These are phyloP conservation scores for Ophion ventricosus DNA, from an alignment of 2,888 invertebrate species.

Conservation along the genomic window DNA sequence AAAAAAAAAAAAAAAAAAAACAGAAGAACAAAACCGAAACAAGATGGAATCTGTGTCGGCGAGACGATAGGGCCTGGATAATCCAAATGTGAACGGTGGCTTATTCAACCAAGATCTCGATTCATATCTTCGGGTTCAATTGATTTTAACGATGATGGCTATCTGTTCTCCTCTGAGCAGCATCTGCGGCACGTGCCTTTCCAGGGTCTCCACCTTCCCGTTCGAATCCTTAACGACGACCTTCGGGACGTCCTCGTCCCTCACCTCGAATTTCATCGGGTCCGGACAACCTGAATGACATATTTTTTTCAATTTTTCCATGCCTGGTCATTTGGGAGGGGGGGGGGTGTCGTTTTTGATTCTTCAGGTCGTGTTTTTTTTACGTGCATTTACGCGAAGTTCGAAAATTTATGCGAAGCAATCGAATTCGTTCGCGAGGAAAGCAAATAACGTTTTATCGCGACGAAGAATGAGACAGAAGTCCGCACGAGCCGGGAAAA, in stretches of 20 bases:
- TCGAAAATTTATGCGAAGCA: neutral
- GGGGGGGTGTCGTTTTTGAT: neutral
- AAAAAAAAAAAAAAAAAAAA: neutral
- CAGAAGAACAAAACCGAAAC: neutral
- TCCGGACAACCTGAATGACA: slow-evolving; percentile 68
- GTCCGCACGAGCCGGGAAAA: neutral
- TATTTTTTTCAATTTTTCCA: slow-evolving; percentile 6
- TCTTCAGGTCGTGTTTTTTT: neutral
- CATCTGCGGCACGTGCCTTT: slow-evolving; percentile 88
- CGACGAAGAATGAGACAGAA: neutral
- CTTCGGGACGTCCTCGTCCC: slow-evolving; percentile 85
- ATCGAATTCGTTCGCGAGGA: neutral
- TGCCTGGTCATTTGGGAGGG: neutral
- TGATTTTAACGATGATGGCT: slow-evolving; percentile 84
- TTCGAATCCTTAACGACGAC: slow-evolving; percentile 86
- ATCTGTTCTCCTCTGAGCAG: slow-evolving; percentile 92
- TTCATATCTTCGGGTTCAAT: slow-evolving; percentile 65
- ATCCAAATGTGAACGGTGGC: neutral
- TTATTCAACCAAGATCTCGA: neutral
- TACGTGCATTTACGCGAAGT: neutral
- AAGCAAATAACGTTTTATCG: neutral
- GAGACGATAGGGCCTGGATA: neutral
- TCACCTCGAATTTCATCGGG: slow-evolving; percentile 77
- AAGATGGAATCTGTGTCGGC: neutral
- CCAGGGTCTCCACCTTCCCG: slow-evolving; percentile 88